Conservation (phyloP, 2,797 vertebrate genomes). For the Australoheros facetus region DNA sequence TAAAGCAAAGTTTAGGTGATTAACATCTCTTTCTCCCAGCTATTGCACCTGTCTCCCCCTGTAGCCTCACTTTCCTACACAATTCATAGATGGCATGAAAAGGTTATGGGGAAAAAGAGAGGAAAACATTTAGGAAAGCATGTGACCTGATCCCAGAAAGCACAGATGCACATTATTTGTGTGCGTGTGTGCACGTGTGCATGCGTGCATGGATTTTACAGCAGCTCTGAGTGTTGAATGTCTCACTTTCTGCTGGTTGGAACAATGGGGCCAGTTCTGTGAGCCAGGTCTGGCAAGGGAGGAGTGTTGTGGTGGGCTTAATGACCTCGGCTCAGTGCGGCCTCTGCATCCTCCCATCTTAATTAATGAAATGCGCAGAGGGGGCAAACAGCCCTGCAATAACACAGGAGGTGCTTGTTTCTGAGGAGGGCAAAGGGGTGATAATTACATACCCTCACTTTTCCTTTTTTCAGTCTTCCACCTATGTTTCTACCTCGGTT, state of each 20-base stretch:
- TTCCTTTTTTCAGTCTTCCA: conserved; percentile 39
- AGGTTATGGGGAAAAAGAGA: conserved; percentile 23
- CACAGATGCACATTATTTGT: conserved; percentile 65
- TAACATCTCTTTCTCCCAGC: conserved; percentile 14
- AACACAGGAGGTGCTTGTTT: conserved; percentile 72
- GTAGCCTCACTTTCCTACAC: conserved; percentile 42
- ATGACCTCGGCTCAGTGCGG: conserved; percentile 69
- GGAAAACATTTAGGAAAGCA: conserved; percentile 61
- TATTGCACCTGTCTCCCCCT: conserved; percentile 59
- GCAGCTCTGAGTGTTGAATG: conserved; percentile 65
- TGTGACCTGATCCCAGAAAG: conserved; percentile 62
- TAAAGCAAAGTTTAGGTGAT: conserved; percentile 48
- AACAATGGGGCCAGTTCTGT: conserved; percentile 69
- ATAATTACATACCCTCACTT: conserved; percentile 69
- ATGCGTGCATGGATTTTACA: conserved; percentile 40
- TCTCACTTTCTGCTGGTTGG: conserved; percentile 69
- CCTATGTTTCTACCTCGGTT: conserved; percentile 45
- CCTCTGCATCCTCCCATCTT: conserved; percentile 68
- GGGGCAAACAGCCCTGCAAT: conserved; percentile 73
- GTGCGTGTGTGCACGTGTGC: conserved; percentile 7
- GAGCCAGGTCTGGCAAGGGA: conserved; percentile 62
- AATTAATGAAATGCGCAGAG: conserved; percentile 74
- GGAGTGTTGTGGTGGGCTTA: conserved; percentile 73
- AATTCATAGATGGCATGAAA: conserved; percentile 31
- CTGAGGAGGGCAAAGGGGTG: conserved; percentile 56